Evolutionary conservation across 2,113 vertebrate genomes (phyloP).

Genomic region (Meles meles): DNA sequence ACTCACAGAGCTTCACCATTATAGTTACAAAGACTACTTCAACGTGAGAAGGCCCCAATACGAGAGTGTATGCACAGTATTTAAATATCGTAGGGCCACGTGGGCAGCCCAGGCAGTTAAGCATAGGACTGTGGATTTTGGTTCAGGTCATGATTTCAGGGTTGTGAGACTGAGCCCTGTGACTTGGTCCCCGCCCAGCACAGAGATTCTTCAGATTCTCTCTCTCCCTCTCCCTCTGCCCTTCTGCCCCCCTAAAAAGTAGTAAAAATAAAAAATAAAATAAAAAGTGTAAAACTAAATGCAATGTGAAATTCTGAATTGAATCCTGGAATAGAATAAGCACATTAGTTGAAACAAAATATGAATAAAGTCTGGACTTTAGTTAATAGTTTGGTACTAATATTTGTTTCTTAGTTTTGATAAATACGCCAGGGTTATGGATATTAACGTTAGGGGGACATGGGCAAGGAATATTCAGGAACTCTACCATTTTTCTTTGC

Average conservation of each 20-base stretch:
- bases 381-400: not conserved
- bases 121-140: not conserved
- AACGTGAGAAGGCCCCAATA: not conserved
- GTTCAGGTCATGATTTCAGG: not conserved
- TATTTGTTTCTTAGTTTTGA: not conserved
- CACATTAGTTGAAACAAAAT: not conserved
- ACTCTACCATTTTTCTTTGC: not conserved
- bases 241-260: not conserved
- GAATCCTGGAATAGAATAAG: not conserved
- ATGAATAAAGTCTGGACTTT: not conserved
- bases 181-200: fast-evolving
- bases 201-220: not conserved
- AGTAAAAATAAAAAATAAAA: not conserved
- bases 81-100: not conserved
- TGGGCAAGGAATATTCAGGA: not conserved
- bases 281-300: not conserved
- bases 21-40: not conserved
- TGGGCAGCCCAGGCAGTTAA: not conserved
- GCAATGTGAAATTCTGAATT: not conserved
- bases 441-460: not conserved
- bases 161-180: not conserved
- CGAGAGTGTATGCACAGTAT: not conserved
- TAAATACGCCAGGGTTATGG: not conserved
- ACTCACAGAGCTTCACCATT: not conserved
- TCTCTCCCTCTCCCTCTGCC: not conserved